phyloP scores from a whole-genome alignment of 2,113 vertebrate genomes.

The Mastomys natalensis region DNA sequence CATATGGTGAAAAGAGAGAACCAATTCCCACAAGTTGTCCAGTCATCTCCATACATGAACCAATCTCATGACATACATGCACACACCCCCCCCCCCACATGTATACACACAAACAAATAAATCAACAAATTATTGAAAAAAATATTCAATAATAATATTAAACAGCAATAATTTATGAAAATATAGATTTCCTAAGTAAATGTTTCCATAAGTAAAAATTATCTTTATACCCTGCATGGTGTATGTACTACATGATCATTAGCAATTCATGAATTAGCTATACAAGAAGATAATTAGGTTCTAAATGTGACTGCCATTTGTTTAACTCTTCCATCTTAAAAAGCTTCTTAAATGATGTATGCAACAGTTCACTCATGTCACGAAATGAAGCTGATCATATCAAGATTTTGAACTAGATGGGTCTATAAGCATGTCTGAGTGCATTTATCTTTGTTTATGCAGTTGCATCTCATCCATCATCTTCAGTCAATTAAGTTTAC shows the following conservation, averaged over 20 bases:
- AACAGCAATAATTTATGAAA: background rate
- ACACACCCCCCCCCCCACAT: background rate
- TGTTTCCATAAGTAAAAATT: background rate
- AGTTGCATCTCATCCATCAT: background rate
- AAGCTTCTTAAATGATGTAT: background rate
- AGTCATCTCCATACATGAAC: background rate
- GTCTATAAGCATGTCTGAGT: background rate
- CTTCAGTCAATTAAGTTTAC: background rate
- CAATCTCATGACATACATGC: background rate
- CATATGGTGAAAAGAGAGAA: background rate
- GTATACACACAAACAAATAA: background rate
- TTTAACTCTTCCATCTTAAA: background rate
- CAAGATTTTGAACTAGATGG: background rate
- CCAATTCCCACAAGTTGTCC: background rate
- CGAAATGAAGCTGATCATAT: background rate
- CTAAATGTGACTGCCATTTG: background rate
- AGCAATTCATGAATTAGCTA: slow-evolving; percentile 3
- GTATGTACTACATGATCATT: background rate
- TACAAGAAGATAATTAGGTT: background rate
- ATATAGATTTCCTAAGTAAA: background rate
- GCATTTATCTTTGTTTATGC: background rate
- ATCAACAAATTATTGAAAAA: background rate
- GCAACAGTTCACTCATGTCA: background rate
- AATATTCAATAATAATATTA: background rate
- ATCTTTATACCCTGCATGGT: background rate